These are phyloP conservation scores for Glandiceps talaboti DNA, from an alignment of 53 echinoderm and acorn worm species.

Conservation along the genomic window DNA sequence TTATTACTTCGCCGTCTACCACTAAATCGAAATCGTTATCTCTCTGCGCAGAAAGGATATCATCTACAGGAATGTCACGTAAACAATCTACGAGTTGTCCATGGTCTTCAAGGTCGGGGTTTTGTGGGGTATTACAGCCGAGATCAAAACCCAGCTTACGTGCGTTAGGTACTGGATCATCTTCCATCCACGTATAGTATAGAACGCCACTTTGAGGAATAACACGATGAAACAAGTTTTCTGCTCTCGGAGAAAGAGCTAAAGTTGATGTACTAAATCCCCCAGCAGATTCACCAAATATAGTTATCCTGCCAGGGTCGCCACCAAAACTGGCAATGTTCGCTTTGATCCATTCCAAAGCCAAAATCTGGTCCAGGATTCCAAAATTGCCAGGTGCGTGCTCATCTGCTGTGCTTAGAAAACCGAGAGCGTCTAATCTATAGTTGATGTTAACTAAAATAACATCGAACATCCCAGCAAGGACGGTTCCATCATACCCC, in stretches of 20 bases:
- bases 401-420: slow-evolving; percentile 46
- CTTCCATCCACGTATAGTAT: too few relatives aligned
- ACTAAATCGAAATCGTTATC: too few relatives aligned
- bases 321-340: slow-evolving; percentile 74
- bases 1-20: too few relatives aligned
- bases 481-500: slow-evolving; percentile 55
- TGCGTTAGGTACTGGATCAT: too few relatives aligned
- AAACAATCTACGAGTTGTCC: slow-evolving; percentile 42
- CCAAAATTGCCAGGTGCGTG: slow-evolving; percentile 62
- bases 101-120: too few relatives aligned
- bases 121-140: too few relatives aligned
- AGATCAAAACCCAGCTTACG: too few relatives aligned
- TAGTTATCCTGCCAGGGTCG: slow-evolving; percentile 44
- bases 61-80: slow-evolving; percentile 41
- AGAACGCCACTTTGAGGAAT: slow-evolving; percentile 56
- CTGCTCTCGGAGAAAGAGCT: slow-evolving; percentile 23
- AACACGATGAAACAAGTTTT: slow-evolving; percentile 58
- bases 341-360: slow-evolving; percentile 50
- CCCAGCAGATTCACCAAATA: slow-evolving; percentile 79
- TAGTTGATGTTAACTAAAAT: slow-evolving; percentile 67
- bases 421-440: slow-evolving; percentile 64
- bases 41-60: too few relatives aligned
- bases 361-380: slow-evolving; percentile 56
- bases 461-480: slow-evolving; percentile 57
- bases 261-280: slow-evolving; percentile 44